Conservation (phyloP, 2,797 vertebrate species). For the Lepidocolaptes lacrymiger region DNA sequence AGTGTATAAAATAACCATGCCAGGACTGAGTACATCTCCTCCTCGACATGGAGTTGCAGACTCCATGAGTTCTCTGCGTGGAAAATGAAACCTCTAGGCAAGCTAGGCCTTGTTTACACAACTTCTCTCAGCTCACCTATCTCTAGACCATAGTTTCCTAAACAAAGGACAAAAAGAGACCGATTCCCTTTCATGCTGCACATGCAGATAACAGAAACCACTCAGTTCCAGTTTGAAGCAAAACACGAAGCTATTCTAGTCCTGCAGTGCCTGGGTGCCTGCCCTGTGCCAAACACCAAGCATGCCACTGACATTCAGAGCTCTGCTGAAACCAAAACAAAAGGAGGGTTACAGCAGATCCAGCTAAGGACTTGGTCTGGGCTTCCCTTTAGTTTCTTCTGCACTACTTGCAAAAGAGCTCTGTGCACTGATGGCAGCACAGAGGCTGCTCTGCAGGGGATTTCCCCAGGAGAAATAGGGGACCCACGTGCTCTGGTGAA, state of each 20-base stretch:
- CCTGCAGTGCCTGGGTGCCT: not conserved
- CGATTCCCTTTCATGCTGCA: rapidly evolving
- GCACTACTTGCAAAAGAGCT: not conserved
- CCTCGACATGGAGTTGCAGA: not conserved
- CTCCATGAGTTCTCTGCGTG: not conserved
- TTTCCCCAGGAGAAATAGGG: not conserved
- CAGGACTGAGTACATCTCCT: not conserved
- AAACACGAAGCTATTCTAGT: not conserved
- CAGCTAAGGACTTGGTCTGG: rapidly evolving
- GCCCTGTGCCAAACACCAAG: not conserved
- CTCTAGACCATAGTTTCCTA: not conserved
- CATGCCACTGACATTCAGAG: not conserved
- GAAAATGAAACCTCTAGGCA: not conserved
- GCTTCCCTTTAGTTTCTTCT: not conserved
- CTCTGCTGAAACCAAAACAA: not conserved
- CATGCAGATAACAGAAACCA: not conserved
- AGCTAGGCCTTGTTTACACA: not conserved
- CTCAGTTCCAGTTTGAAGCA: not conserved
- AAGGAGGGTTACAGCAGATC: not conserved
- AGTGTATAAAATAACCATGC: not conserved
- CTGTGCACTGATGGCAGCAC: rapidly evolving
- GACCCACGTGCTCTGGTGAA: rapidly evolving
- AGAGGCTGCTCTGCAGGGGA: not conserved
- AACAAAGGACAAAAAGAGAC: not conserved
- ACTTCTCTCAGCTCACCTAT: not conserved